Base-by-base conservation (phyloP, 2,797 vertebrate species). In the Sebastolobus alascanus region DNA sequence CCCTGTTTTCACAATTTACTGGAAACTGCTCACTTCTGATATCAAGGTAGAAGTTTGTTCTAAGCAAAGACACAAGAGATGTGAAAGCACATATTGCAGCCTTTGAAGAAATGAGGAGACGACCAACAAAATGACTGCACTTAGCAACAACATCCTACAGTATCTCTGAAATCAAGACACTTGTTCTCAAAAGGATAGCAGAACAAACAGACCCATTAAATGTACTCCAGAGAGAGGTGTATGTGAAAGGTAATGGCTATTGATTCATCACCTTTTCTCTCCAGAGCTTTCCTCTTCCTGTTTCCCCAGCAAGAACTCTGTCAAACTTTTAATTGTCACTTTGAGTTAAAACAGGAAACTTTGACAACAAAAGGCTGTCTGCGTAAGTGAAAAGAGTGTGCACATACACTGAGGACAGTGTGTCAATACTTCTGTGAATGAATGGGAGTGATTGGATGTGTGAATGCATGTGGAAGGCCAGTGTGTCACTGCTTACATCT, bases 401-500 rank as follows among this genome's bases (percentile, higher is more conserved):
- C 43, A 46, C 16, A 46, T 46, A 46, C 16, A 46, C 40, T 43
- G 40, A 55, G 31, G 70, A 60, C 43, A n/a, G 58, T 27, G 14
- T 14, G 75, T 55, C 10, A 14, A 14, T 20, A 13, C 6, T 5
- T 60, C 10, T 65, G 33, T 37, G 33, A 55, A 54, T 58, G 60
- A 37, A 38, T 73, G 66, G 60, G 46, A 67, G 16, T 27, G 25
- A 72, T 29, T 73, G 50, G 16, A 29, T 35, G 33, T 46, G 56
- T 54, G 35, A 54, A 13, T 8, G 27, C 0, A 52, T 14, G 63
- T 16, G 50, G 25, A 33, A 37, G 37, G 22, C 3, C 33, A 16
- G 60, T 12, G 78, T 56, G 20, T 71, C 77, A 56, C 73, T 91
- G 85, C 89, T 85, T 2, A 77, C 93, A 88, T 84, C 93, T 93